phyloP scores from a whole-genome alignment of 1,140 invertebrate species.

The Pogonomyrmex californicus region DNA sequence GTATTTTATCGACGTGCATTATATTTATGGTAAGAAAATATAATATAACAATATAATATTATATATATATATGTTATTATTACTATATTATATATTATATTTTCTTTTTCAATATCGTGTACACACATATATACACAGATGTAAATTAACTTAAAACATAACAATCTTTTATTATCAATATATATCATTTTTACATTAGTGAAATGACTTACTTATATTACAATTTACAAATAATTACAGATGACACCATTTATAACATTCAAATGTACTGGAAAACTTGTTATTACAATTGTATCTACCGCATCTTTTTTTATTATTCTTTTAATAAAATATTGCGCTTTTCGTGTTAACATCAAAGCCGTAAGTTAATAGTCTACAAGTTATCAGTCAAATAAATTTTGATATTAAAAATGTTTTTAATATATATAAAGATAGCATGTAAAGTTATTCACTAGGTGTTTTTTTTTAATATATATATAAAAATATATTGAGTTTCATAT shows the following conservation, averaged over 20 bases:
- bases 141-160: neutral
- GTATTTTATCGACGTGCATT: neutral
- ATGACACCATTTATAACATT: neutral
- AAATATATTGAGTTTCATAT: neutral
- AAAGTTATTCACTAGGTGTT: neutral
- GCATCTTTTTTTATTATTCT: neutral
- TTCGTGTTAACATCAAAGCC: neutral
- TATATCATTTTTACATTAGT: no score
- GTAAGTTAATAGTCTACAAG: neutral
- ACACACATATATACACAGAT: neutral
- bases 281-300: neutral
- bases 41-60: neutral
- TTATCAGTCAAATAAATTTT: neutral
- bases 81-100: neutral
- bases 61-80: neutral
- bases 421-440: neutral
- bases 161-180: no score
- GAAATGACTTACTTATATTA: no score
- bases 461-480: no score
- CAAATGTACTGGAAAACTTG: neutral
- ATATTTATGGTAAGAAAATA: slow-evolving; percentile 5
- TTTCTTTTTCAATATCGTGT: neutral
- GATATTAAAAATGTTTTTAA: neutral
- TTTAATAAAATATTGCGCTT: neutral
- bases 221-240: neutral